Base-by-base conservation (phyloP, 2,113 vertebrate species). In the Synodontis membranacea region DNA sequence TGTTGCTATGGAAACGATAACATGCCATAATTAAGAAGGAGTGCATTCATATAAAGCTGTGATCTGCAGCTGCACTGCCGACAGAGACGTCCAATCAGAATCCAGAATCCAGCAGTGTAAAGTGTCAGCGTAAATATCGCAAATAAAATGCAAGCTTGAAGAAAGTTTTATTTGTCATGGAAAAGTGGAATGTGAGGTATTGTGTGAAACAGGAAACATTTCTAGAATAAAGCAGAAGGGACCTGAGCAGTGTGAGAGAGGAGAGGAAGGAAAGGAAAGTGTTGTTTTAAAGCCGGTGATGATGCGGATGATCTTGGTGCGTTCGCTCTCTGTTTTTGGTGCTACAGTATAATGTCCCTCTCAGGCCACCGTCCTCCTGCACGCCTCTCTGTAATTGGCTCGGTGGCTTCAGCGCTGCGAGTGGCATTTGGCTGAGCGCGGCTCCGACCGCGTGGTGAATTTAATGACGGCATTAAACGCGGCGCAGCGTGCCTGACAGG, bases 381-480 rank as follows among this genome's bases (percentile, higher is more conserved):
- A 78, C 88, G 1, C 48, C 2, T 21, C 39, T 82, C 58, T 12
- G 60, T 90, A 86, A 91, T 83, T 88, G 88, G 79, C 78, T 68
- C 75, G 37, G 48, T 12, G 52, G 68, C 46, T 82, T 78, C 23
- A 48, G 31, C 83, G 23, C 83, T 80, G 78, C 86, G 82, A 78
- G 86, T 91, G 88, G 88, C 88, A 91, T 91, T 91, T 92, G 82
- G 85, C 80, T 82, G 39, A 0, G 80, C 34, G 80, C 52, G 37
- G 54, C 52, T 84, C 75, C 46, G 78, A 88, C 85, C n/a, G 82
- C 52, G 84, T 76, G 84, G 74, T 76, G 84, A 84, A 88, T 89
- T 88, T 90, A 90, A 89, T 88, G 90, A 89, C 79, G 44, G 84
- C 64, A 78, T 87, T 87, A 89, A 90, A 88, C 60, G 74, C 31